Base-by-base conservation (phyloP, 2,888 invertebrate species). In the Drosophila mercatorum region DNA sequence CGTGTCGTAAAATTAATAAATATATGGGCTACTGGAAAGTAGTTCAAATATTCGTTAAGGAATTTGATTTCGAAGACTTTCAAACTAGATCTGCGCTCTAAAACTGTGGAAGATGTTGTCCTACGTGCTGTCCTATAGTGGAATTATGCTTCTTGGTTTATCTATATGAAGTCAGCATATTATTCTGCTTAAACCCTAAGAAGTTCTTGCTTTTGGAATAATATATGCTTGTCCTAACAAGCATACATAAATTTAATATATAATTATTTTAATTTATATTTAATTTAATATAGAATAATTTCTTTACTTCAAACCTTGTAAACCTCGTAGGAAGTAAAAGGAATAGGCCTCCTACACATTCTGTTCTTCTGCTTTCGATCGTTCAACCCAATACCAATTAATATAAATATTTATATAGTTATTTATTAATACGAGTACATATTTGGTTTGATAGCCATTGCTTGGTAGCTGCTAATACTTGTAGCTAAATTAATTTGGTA, bases 391-490 rank as follows among this genome's bases (percentile, higher is more conserved):
- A 3, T 12, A 12, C 12, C 6, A 26, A 12, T 3, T 47, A 0
- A 34, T 34, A 6, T 34, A 46, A 31, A 31, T 49, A 49, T 31
- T 31, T 31, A 31, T 31, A n/a, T 49, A 49, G 10, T 49, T 61
- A 41, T 61, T 58, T 51, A 71, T 60, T 76, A 51, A 62, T 56
- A 61, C 26, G 55, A 66, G 49, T 62, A 77, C 14, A 77, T 77
- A 41, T 2, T 34, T 56, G 36, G n/a, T 34, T 69, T 7, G 31
- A 12, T 43, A 66, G 43, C 31, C n/a, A 28, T 31, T 43, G 38
- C 12, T 10, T 43, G 31, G 34, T 22, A 69, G 51, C 67, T 64
- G 68, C 57, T 75, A 68, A 78, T 73, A 76, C 73, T 76, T 73
- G 56, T 34, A 53, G 59, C 40, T 63, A 57, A 36, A 26, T 4